These are phyloP conservation scores for Notocelia uddmanniana DNA, from an alignment of 2,888 invertebrate genomes.

Conservation along the genomic window DNA sequence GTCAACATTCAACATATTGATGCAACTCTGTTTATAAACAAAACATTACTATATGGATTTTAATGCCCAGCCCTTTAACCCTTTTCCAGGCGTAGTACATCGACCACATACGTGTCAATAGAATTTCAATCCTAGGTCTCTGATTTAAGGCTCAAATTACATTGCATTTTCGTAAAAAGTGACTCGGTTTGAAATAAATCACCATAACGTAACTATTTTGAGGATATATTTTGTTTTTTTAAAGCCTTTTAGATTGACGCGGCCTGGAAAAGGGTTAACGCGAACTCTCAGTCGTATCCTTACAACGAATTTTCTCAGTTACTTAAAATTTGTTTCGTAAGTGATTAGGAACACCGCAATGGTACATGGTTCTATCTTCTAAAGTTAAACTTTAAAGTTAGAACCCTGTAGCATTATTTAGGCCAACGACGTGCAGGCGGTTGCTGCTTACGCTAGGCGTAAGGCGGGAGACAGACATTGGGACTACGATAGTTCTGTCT, in stretches of 20 bases:
- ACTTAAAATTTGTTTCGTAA: slow-evolving; percentile 33
- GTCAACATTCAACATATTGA: not conserved
- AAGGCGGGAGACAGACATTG: not conserved
- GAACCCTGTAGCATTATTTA: slow-evolving; percentile 14
- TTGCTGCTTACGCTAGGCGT: not conserved
- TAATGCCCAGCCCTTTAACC: not conserved
- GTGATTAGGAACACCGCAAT: slow-evolving; percentile 6
- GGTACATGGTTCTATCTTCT: slow-evolving; percentile 14
- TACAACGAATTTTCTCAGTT: slow-evolving; percentile 31
- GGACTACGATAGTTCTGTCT: not conserved
- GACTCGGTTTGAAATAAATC: too few relatives aligned
- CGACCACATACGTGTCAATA: too few relatives aligned
- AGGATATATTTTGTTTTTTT: too few relatives aligned
- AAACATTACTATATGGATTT: not conserved
- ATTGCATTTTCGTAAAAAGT: too few relatives aligned
- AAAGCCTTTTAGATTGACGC: too few relatives aligned
- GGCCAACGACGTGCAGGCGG: not conserved
- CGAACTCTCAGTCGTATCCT: not conserved
- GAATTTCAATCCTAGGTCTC: too few relatives aligned
- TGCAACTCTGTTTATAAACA: not conserved
- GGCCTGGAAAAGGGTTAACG: too few relatives aligned
- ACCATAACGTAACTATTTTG: too few relatives aligned
- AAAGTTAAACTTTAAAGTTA: not conserved
- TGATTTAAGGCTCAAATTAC: too few relatives aligned
- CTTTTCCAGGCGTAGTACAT: too few relatives aligned